A percentile compares a stretch with the other conserved stretches of the same genome.
These are phyloP conservation scores for Ochropacha duplaris DNA, from an alignment of 2,888 invertebrate genomes.

Conservation along the genomic window DNA sequence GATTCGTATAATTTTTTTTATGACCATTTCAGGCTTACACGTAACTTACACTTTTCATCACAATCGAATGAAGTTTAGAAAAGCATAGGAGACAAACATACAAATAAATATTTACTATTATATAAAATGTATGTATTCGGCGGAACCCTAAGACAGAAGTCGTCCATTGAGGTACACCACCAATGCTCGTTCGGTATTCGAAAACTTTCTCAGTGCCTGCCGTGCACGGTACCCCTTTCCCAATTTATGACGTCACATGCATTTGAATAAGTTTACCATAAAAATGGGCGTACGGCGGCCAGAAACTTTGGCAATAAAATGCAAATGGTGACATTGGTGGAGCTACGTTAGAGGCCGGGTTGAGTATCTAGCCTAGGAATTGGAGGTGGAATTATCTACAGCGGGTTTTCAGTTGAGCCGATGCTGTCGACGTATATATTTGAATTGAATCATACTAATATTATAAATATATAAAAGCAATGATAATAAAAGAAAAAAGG, in stretches of 20 bases:
- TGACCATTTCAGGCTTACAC: no score
- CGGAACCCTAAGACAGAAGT: neutral
- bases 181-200: neutral
- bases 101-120: no score
- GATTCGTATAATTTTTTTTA: no score
- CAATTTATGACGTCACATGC: constrained; percentile 75
- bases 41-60: no score
- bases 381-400: constrained; percentile 11
- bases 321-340: constrained; percentile 75
- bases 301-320: constrained; percentile 80
- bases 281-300: constrained; percentile 76
- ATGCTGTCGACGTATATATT: neutral
- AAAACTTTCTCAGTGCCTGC: constrained; percentile 59
- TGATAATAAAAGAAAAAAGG: no score
- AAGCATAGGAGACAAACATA: no score
- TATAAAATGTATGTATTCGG: no score
- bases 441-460: no score
- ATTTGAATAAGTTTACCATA: constrained; percentile 81
- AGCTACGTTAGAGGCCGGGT: constrained; percentile 38
- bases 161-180: neutral
- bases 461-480: no score
- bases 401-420: constrained; percentile 13
- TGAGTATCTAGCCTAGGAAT: constrained; percentile 14
- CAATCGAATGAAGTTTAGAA: no score
- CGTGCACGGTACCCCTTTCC: constrained; percentile 71